Evolutionary conservation across 64 coral and sea anemone species (phyloP), one percentile per base, ranked within the genome.

Genomic region (Montipora efflorescens): DNA sequence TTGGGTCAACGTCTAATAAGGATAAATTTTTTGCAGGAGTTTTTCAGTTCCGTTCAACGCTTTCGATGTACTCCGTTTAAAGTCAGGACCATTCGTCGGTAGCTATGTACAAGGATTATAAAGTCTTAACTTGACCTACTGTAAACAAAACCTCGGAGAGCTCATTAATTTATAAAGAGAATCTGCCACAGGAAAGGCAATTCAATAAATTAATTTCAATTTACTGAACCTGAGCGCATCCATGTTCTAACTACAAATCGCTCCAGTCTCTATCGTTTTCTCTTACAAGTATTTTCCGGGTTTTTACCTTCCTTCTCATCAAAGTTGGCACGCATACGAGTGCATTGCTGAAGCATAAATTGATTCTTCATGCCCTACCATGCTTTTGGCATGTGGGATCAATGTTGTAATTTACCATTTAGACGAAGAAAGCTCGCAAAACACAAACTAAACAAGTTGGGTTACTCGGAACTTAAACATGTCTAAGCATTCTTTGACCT

Each of bases 141-240:
- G 66, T 86, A 64, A 86, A 86, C 82, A 86, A 64, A 48, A 86
- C 28, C 16, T 71, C 36, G 68, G 66, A 71, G 59, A 86, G 18
- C 45, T 86, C 64, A 86, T 86, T 86, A 86, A 86, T 86, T 86
- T 86, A 67, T 86, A 86, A 86, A 50, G 66, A 71, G 82, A 49
- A 70, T 86, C 16, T 86, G 7, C 59, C 18, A 86, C 16, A 86
- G 82, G 48, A 62, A 70, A 50, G 59, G 81, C 81, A 45, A 83
- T 70, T 67, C 82, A 86, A 71, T 86, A 86, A 72, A 86, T 86
- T 67, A 86, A 47, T 86, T 86, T 48, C 47, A 86, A 49, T 86
- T 71, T 86, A 84, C 82, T 49, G 44, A 67, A 47, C 43, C n/a
- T 59, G 10, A 19, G 15, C 16, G 46, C 23, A 14, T 11, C 4